Conservation (phyloP, 2,797 vertebrate species). For the Pseudomugil gertrudae region DNA sequence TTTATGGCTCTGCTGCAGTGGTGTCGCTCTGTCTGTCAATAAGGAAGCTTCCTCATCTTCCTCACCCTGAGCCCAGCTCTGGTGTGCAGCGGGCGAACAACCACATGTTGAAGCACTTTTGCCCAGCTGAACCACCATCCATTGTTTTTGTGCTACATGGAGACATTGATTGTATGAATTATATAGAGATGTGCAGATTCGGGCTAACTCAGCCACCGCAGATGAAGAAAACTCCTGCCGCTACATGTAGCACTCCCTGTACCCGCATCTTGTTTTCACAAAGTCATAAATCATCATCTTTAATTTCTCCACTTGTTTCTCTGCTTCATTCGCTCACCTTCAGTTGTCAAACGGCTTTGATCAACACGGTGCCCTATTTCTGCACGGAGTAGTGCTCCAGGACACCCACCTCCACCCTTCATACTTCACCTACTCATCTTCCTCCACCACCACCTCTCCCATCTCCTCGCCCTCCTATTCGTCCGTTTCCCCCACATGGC, state of each 20-base stretch:
- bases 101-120: conserved; percentile 7
- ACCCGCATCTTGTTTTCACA: background rate
- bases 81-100: conserved; percentile 86
- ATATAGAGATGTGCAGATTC: background rate
- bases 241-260: conserved; percentile 1
- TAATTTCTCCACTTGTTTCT: conserved; percentile 46
- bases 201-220: background rate
- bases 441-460: conserved; percentile 53
- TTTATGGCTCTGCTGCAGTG: conserved; percentile 79
- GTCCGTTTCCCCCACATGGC: conserved; percentile 70
- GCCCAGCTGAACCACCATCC: background rate
- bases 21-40: conserved; percentile 88
- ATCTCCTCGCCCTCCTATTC: conserved; percentile 75
- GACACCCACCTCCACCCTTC: conserved; percentile 66
- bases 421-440: conserved; percentile 71
- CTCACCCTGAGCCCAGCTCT: conserved; percentile 85
- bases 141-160: conserved; percentile 2
- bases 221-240: background rate
- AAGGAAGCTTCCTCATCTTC: conserved; percentile 78
- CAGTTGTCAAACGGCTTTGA: conserved; percentile 91
- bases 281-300: background rate
- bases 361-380: conserved; percentile 85
- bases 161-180: background rate
- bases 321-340: conserved; percentile 66
- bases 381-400: conserved; percentile 80